phyloP scores from a whole-genome alignment of 2,888 invertebrate genomes.

The Toxonevra muliebris region DNA sequence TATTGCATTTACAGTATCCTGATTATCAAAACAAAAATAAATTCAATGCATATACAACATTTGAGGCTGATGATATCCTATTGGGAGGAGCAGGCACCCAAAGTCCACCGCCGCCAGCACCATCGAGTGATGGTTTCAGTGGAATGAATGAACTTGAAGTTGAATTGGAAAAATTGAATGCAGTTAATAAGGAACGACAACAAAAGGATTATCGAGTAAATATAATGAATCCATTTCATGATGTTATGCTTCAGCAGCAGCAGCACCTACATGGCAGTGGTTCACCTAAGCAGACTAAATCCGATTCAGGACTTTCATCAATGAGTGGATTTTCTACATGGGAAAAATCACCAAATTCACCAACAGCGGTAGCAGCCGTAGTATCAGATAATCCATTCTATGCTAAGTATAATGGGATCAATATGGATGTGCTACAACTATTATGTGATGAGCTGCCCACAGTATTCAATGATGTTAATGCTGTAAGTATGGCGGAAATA shows the following conservation, averaged over 20 bases:
- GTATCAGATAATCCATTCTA: conserved; percentile 37
- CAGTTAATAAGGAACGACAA: background rate
- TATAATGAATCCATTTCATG: conserved; percentile 53
- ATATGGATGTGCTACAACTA: conserved; percentile 40
- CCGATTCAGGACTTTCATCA: conserved; percentile 86
- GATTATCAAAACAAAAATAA: conserved; percentile 53
- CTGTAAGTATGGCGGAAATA: conserved; percentile 2
- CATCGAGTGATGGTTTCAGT: conserved; percentile 69
- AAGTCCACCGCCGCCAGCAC: conserved; percentile 85
- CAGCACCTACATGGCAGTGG: background rate
- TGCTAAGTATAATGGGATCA: conserved; percentile 40
- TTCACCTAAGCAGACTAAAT: conserved; percentile 69
- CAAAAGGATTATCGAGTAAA: conserved; percentile 22
- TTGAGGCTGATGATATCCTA: conserved; percentile 35
- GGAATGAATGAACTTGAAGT: conserved; percentile 13
- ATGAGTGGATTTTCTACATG: conserved; percentile 88
- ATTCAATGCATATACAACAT: conserved; percentile 37
- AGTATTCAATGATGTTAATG: conserved; percentile 19
- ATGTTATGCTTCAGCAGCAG: conserved; percentile 42
- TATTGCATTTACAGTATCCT: conserved; percentile 63
- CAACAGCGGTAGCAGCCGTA: conserved; percentile 50
- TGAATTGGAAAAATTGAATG: conserved; percentile 13
- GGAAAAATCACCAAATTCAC: conserved; percentile 86
- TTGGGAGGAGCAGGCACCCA: conserved; percentile 64
- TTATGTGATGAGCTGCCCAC: background rate